Base-by-base conservation (phyloP, 64 coral and sea anemone genomes). In the Acropora yongei region DNA sequence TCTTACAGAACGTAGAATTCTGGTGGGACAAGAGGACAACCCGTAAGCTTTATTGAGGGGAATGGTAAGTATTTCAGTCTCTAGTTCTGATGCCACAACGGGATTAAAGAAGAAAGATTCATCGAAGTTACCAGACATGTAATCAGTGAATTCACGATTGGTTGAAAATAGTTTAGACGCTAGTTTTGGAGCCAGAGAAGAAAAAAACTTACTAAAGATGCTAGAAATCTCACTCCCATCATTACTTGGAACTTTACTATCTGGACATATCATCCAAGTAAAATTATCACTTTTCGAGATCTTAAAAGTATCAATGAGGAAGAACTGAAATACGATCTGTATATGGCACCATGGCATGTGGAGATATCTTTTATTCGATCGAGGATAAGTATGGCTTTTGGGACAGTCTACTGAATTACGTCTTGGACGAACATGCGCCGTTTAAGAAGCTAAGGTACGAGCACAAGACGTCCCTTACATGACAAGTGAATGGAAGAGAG, bases 61-160 rank as follows among this genome's bases (percentile, higher is more conserved):
- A 44, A 78, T 89, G 13, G 72, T 30, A 49, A 88, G 14, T 40
- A 76, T 88, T 76, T 88, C 68, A 41, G 9, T 57, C 53, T 77
- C 53, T 44, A 89, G 47, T 89, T 89, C 57, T 16, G 58, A 39
- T 2, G 68, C 74, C 43, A 75, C 66, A 18, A 89, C 18, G 42
- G 78, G 73, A 44, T 48, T 39, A 20, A 92, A 92, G 49, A 82
- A 83, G 66, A 92, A 86, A 20, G 90, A 92, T 48, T 86, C n/a
- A 17, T 40, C 13, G 17, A 47, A 88, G 30, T 88, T 77, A 77
- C 72, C 53, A 49, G 45, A 76, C n/a, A 90, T 65, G 49, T 53
- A 90, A n/a, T 80, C 66, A 43, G 41, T 66, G 44, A 66, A 90
- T 60, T 90, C 2, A 44, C 46, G 41, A 9, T 57, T 75, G 13